phyloP scores from a whole-genome alignment of 1,140 invertebrate genomes.

The Diorhabda sublineata region DNA sequence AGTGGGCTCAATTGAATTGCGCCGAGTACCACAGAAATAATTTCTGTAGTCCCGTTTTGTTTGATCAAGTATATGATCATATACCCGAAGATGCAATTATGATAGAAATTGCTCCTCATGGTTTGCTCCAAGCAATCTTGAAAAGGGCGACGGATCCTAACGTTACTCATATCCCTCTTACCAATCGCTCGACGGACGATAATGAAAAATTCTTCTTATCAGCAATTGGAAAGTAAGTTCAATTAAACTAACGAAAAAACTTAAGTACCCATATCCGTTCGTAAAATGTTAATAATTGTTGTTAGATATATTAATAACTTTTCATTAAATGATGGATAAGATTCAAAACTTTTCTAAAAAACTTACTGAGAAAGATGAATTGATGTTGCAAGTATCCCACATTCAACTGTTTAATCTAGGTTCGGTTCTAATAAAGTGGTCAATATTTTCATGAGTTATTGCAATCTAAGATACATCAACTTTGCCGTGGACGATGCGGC shows the following conservation, averaged over 20 bases:
- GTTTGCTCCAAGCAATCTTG: conserved; percentile 68
- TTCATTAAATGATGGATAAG: no score
- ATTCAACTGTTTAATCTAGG: no score
- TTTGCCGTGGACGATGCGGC: no score
- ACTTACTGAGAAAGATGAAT: no score
- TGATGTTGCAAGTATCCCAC: no score
- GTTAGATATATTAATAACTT: no score
- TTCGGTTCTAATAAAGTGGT: no score
- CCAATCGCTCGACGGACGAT: conserved; percentile 65
- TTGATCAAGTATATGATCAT: conserved; percentile 72
- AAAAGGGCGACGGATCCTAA: conserved; percentile 58
- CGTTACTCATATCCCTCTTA: conserved; percentile 68
- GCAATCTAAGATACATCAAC: no score
- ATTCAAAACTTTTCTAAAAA: no score
- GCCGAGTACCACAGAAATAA: conserved; percentile 92
- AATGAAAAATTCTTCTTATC: conserved; percentile 65
- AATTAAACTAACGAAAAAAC: background rate
- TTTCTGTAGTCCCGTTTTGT: conserved; percentile 74
- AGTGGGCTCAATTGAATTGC: conserved; percentile 65
- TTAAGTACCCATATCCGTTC: no score
- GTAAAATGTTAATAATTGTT: no score
- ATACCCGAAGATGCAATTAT: conserved; percentile 76
- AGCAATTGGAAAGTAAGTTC: conserved; percentile 69
- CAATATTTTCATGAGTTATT: no score
- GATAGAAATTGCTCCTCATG: conserved; percentile 79